These are phyloP conservation scores for Eclectus roratus DNA, from an alignment of 2,113 vertebrate species.

Conservation along the genomic window DNA sequence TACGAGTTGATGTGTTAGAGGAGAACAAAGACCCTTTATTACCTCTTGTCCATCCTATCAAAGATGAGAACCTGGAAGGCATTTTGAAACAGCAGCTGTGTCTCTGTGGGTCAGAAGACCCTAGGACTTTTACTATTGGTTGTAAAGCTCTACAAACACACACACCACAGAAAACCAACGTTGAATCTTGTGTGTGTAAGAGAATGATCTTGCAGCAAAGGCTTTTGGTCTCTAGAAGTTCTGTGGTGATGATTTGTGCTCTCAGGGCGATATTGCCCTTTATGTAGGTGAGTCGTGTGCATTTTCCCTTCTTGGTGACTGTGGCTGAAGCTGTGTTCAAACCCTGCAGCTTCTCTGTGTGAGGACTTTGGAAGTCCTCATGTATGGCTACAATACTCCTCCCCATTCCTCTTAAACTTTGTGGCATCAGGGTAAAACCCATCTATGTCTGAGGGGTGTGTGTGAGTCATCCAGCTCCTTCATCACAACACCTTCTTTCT, in stretches of 20 bases:
- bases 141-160: neutral
- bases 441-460: neutral
- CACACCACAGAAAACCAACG: fast-evolving
- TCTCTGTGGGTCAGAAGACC: neutral
- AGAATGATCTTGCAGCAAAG: neutral
- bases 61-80: no score
- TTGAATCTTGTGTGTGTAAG: no score
- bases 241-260: neutral
- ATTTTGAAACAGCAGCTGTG: neutral
- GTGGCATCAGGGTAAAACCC: neutral
- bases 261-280: neutral
- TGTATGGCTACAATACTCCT: fast-evolving
- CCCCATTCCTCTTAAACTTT: neutral
- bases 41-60: neutral
- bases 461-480: neutral
- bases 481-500: neutral
- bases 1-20: neutral
- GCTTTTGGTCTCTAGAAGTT: neutral
- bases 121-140: neutral
- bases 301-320: neutral
- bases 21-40: neutral
- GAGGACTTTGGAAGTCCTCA: neutral
- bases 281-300: neutral
- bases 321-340: neutral
- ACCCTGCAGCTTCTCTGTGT: neutral